Evolutionary conservation across 1,140 invertebrate genomes (phyloP), one percentile per base, ranked within the genome.

Genomic region (Diploscapter pachys): DNA sequence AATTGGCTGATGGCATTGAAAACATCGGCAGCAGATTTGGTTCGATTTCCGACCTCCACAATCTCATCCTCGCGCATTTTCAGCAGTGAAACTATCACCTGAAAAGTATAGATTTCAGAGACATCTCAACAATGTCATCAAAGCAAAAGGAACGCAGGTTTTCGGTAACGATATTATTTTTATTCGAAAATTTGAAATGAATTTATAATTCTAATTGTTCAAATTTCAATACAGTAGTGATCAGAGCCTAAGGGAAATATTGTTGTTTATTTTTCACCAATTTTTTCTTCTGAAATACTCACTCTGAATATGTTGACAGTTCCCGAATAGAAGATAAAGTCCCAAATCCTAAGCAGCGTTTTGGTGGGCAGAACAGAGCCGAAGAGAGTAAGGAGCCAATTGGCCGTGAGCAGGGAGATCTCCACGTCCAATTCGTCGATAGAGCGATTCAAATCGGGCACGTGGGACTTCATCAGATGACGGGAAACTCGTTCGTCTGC

Each of bases 381-480:
- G 88, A 96, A 98, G n/a, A 98, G 86, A 3, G 96, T 97, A 53
- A 99, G 88, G 87, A 98, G 97, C 96, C 97, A 99, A 85, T 97
- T 93, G 77, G 97, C 88, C 9, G 93, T 95, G 82, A 99, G 97
- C 50, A 99, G 88, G 75, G 94, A 95, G 31, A 99, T 88, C 88
- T 75, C 74, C 4, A 75, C 73, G 5, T 78, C 73, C 51, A 63
- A 62, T 51, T 78, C 62, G 5, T 71, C 68, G 92, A 83, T 92
- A 91, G 53, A 98, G 88, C 54, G 93, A 90, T 79, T 92, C 74
- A 97, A 90, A 75, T 94, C 91, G 2, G 95, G 92, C 81, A 98
- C 89, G 86, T 92, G 95, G 81, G 91, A 75, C 53, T 91, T 89
- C 74, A 99, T 92, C 66, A 99, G 87, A 68, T 94, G 93, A 80